Evolutionary conservation across 1,140 invertebrate genomes (phyloP).

Genomic region (Pseudomyrmex sp.): DNA sequence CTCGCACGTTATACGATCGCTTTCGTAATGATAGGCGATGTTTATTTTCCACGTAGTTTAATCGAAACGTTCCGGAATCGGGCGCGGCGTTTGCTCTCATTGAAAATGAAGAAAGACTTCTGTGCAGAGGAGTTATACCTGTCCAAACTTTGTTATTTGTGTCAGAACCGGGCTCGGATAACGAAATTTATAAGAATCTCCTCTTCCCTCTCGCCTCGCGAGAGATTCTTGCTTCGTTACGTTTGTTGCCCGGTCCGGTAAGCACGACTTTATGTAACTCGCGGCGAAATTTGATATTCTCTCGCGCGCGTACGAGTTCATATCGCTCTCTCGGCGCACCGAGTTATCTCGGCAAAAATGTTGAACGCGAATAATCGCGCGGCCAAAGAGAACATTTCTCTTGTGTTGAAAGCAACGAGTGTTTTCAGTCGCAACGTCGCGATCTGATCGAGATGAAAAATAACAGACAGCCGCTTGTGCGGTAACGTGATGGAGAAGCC

Average conservation of each 20-base stretch:
- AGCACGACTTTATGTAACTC: constrained; percentile 41
- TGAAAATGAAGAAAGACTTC: constrained; percentile 38
- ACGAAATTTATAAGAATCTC: constrained; percentile 64
- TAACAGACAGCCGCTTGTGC: background rate
- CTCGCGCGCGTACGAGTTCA: constrained; percentile 9
- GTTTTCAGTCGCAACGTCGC: background rate
- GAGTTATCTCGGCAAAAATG: background rate
- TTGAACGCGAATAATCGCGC: no score
- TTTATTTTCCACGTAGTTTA: constrained; percentile 26
- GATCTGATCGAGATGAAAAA: background rate
- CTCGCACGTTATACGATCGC: no score
- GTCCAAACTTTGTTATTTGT: constrained; percentile 48
- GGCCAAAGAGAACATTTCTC: no score
- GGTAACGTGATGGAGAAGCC: no score
- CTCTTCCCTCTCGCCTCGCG: background rate
- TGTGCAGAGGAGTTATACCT: background rate
- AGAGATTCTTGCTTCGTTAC: constrained; percentile 64
- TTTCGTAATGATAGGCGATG: no score
- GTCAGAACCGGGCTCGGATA: constrained; percentile 42
- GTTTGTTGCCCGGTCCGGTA: constrained; percentile 40
- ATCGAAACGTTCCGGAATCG: background rate
- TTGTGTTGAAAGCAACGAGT: no score
- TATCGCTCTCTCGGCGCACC: background rate
- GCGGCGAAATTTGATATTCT: constrained; percentile 33
- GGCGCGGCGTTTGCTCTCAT: background rate